Conservation (phyloP, 64 coral and sea anemone genomes). For the Porites australiensis region DNA sequence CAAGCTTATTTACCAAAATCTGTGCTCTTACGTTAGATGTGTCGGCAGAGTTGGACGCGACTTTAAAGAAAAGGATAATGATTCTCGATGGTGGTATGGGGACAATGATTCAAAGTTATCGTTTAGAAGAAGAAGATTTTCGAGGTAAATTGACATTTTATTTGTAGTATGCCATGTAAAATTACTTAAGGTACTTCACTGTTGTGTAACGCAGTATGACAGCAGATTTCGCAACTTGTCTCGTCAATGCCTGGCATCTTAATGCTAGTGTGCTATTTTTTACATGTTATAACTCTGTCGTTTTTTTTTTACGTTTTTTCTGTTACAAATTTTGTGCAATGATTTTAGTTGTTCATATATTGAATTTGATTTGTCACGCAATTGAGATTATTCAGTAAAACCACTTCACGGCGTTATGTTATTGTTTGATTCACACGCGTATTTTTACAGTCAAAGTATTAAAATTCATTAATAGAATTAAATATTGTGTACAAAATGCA, state of each 20-base stretch:
- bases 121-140: constrained; percentile 89
- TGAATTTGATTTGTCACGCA: too few relatives aligned
- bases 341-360: not conserved
- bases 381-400: too few relatives aligned
- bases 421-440: too few relatives aligned
- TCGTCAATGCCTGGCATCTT: too few relatives aligned
- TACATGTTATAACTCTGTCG: not conserved
- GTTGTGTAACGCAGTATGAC: constrained; percentile 2
- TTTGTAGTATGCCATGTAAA: not conserved
- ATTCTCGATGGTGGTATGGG: constrained; percentile 98
- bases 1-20: not conserved
- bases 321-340: not conserved
- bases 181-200: not conserved
- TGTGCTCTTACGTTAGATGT: constrained; percentile 57
- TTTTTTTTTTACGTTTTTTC: not conserved
- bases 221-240: not conserved
- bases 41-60: constrained; percentile 63
- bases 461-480: too few relatives aligned
- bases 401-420: too few relatives aligned
- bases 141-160: constrained; percentile 34
- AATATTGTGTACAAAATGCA: not conserved
- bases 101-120: constrained; percentile 95
- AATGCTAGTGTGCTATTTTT: too few relatives aligned
- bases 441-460: too few relatives aligned
- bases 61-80: constrained; percentile 89